Evolutionary conservation across 2,113 vertebrate genomes (phyloP), one percentile per base, ranked within the genome.

Genomic region (Hyaena hyaena): DNA sequence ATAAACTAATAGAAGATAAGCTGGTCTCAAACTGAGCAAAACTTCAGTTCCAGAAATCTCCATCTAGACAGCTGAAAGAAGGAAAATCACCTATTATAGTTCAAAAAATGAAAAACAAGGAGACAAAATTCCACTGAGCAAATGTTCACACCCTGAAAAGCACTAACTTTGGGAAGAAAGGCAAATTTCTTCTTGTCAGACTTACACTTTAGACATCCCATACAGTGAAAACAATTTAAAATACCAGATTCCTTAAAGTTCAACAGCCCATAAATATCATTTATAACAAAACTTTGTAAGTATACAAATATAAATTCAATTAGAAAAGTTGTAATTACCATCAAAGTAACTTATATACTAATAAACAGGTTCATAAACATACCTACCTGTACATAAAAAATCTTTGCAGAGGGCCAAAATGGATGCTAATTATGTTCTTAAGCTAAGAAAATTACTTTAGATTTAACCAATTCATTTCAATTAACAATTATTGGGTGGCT

Each of bases 401-500:
- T 65, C 45, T 96, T 93, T 91, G 48, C 39, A 69, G 33, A 80
- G 15, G 61, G 55, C 61, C 43, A 43, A 92, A 66, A 76, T 76
- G 23, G 55, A 95, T 84, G 50, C 33, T 92, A 87, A 90, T 83
- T 96, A 90, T 92, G 83, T 76, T 93, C 79, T 94, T 90, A 95
- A 85, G 23, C 39, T 43, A 69, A 82, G 88, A 88, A 97, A 93
- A 86, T 87, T 63, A 86, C 39, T 93, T 93, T 63, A 74, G 53
- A 73, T 88, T 95, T 65, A 82, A 87, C 43, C 76, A 96, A 90
- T 55, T 68, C 90, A 95, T 87, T 94, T 96, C 43, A 85, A 63
- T 87, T 35, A 94, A 66, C 61, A 91, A 93, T 90, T 88, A 85
- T 7, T 79, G 65, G 61, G 24, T n/a, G 74, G 17, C 83, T 94